Evolutionary conservation across 2,888 invertebrate species (phyloP), one percentile per base, ranked within the genome.

Genomic region (Spisula solida): DNA sequence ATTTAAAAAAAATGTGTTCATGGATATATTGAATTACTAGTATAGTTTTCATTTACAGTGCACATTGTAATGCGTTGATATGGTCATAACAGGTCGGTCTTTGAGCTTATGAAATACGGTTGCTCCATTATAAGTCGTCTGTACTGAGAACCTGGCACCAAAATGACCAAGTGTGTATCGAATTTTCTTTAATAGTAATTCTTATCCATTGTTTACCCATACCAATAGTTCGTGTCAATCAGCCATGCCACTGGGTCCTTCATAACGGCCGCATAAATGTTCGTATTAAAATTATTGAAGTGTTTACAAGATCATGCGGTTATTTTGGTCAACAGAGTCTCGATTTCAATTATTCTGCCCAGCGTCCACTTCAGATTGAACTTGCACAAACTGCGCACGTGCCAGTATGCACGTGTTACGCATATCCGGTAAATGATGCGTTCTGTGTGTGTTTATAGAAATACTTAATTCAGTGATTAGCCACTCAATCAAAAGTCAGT

Each of bases 361-460:
- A 78, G 55, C 56, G 87, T 80, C 81, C 85, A 84, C 90, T 86
- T 55, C 20, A 85, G 55, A 25, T 41, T 79, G 56, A 79, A 55
- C 56, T 48, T 56, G 56, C 34, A 47, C n/a, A n/a, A 4, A 84
- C 10, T 85, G 86, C 88, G 89, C 87, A 89, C 87, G 90, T 66
- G 56, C 48, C 25, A 79, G 78, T 8, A n/a, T n/a, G n/a, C 88
- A 82, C 90, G 85, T 87, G 90, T 31, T 25, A n/a, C 4, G 29
- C 51, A 51, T 70, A 82, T 78, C 80, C 75, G 75, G 78, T 55
- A 25, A 20, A 48, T 66, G 60, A 51, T 78, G 82, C 70, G 51
- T 48, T 82, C 47, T 25, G 18, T 84, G 81, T 86, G 88, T 90
- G 90, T 90, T 85, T 91, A 87, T 88, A 75, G 91, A 87, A 91